A percentile compares a stretch with the other conserved stretches of the same genome.
These are phyloP conservation scores for Synanthedon andrenaeformis DNA, from an alignment of 2,888 invertebrate species.

Conservation along the genomic window DNA sequence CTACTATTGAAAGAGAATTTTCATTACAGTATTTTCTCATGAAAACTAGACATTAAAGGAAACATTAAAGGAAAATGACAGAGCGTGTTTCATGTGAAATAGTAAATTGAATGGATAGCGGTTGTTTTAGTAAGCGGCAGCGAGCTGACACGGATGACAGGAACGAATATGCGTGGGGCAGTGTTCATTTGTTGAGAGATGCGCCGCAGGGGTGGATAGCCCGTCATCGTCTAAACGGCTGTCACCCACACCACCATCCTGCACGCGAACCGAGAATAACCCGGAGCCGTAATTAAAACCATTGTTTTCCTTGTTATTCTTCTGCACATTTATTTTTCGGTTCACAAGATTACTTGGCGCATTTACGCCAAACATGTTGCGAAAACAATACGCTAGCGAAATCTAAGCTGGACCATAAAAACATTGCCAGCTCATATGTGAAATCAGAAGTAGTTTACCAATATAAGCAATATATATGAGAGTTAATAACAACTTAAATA, in stretches of 20 bases:
- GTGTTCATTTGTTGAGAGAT: neutral
- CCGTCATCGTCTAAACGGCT: constrained; percentile 14
- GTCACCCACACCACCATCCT: constrained; percentile 8
- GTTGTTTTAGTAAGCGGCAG: neutral
- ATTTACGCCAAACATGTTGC: neutral
- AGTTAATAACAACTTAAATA: no score
- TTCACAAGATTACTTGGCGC: neutral
- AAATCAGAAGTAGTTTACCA: no score
- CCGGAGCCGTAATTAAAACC: constrained; percentile 16
- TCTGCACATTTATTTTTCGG: neutral
- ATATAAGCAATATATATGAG: no score
- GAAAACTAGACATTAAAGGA: no score
- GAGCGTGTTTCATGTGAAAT: no score
- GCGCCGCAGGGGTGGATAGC: constrained; percentile 10
- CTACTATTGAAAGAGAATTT: no score
- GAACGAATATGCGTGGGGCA: constrained; percentile 11
- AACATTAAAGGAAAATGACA: no score
- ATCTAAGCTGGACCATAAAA: neutral
- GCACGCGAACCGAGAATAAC: constrained; percentile 12
- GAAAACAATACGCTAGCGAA: neutral
- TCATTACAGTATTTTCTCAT: no score
- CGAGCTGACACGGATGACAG: constrained; percentile 6
- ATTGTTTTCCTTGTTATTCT: constrained; percentile 8
- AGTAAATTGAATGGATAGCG: neutral
- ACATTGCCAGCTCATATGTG: no score